Evolutionary conservation across 2,797 vertebrate genomes (phyloP), one percentile per base, ranked within the genome.

Genomic region (Takifugu ocellatus): DNA sequence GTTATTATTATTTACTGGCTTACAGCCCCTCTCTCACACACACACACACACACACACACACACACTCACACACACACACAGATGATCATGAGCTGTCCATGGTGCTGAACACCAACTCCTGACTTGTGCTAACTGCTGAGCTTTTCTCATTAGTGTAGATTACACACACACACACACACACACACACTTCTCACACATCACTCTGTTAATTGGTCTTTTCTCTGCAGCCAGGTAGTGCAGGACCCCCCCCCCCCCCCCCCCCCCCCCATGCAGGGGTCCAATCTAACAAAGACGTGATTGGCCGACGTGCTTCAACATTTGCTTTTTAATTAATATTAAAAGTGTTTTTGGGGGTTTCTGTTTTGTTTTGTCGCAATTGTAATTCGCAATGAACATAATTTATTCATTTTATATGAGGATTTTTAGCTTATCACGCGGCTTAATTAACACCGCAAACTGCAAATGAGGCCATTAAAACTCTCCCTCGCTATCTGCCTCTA

Each of bases 1-100:
- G 64, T 84, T 82, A 78, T 81, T 85, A 82, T 83, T 83, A 77
- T 82, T 77, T 78, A 79, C 77, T 78, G 69, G 59, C 75, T 51
- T 56, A 45, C 55, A 68, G 58, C 43, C 36, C 2, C 36, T 9
- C 31, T 33, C 9, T 33, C 21, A 6, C 36, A 26, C 47, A 57
- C 52, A 47, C 21, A 21, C 21, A 7, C 36, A 29, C 47, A 57
- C 52, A 47, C 25, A 57, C 27, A 7, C 21, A 21, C 21, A 7
- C 36, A 29, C 47, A 57, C 52, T 45, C 25, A 57, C 27, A 7
- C 36, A 49, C 31, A 25, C 8, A 33, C 10, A 36, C 26, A 42
- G 16, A n/a, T 16, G 44, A 36, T 7, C 49, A 21, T 17, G 70
- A 81, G 67, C 76, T 87, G 54, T 86, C 81, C 73, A 1, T 76